Conservation (phyloP, 2,113 vertebrate genomes). For the Cacatua alba region DNA sequence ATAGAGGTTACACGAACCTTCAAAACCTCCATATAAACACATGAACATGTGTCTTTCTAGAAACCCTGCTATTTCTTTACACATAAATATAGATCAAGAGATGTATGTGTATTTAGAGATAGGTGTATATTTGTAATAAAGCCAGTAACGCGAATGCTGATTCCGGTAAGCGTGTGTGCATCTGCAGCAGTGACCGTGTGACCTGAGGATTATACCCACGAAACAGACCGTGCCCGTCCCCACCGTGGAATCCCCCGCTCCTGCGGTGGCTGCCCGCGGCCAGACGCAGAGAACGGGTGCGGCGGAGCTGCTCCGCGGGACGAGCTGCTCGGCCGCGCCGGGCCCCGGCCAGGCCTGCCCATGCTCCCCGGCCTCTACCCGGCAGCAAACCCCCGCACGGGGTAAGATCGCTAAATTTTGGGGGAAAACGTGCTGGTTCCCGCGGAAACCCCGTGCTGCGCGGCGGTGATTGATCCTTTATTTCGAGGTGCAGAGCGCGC, state of each 20-base stretch:
- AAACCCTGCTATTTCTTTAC: neutral
- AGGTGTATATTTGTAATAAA: neutral
- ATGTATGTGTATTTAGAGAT: no score
- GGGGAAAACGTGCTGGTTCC: neutral
- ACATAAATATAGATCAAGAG: neutral
- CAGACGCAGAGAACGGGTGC: neutral
- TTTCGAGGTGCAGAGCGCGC: neutral
- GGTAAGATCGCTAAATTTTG: neutral
- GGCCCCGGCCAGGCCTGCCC: neutral
- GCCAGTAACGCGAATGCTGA: rapidly evolving
- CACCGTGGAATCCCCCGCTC: neutral
- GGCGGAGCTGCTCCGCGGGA: neutral
- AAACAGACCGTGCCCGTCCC: neutral
- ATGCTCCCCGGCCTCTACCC: neutral
- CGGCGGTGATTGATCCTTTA: neutral
- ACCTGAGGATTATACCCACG: neutral
- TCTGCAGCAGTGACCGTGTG: neutral
- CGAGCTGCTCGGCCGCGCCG: neutral
- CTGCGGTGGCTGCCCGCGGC: neutral
- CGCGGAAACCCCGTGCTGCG: neutral
- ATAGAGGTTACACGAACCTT: neutral
- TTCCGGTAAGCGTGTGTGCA: neutral
- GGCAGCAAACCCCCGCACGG: neutral
- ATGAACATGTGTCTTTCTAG: neutral
- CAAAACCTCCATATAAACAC: neutral